These are phyloP conservation scores for Ricordea florida DNA, from an alignment of 92 coral and sea anemone genomes.

Conservation along the genomic window DNA sequence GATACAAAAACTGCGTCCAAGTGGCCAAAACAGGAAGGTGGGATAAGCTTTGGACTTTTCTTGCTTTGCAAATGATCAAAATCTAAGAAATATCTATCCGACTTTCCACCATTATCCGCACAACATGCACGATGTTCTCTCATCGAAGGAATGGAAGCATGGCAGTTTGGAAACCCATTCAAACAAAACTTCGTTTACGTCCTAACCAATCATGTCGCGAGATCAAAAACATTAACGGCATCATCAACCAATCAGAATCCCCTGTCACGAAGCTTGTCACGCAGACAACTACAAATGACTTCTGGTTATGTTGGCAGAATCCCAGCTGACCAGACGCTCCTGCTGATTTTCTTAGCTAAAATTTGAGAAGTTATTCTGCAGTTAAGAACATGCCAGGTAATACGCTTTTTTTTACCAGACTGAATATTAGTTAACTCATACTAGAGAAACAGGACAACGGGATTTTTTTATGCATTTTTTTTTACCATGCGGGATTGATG, in stretches of 20 bases:
- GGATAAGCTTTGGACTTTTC: no score
- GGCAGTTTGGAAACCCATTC: conserved; percentile 82
- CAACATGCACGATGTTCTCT: neutral
- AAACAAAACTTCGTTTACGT: conserved; percentile 69
- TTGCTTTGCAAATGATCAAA: neutral
- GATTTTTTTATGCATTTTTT: no score
- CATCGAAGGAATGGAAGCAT: conserved; percentile 36
- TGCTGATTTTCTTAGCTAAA: no score
- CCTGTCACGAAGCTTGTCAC: conserved; percentile 8
- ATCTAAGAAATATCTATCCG: neutral
- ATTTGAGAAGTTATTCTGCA: no score
- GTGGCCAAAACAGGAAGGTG: no score
- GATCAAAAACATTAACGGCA: neutral
- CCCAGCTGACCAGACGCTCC: no score
- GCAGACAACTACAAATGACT: neutral
- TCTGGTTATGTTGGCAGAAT: neutral
- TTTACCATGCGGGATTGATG: no score
- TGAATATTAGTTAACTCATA: no score
- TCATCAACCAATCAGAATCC: conserved; percentile 33
- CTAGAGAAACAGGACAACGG: no score
- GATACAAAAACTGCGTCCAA: no score
- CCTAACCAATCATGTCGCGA: conserved; percentile 62
- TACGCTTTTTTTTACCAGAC: no score
- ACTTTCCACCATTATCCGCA: neutral
- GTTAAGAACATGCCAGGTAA: no score